Evolutionary conservation across 2,797 vertebrate species (phyloP).

Genomic region (Discoglossus pictus): DNA sequence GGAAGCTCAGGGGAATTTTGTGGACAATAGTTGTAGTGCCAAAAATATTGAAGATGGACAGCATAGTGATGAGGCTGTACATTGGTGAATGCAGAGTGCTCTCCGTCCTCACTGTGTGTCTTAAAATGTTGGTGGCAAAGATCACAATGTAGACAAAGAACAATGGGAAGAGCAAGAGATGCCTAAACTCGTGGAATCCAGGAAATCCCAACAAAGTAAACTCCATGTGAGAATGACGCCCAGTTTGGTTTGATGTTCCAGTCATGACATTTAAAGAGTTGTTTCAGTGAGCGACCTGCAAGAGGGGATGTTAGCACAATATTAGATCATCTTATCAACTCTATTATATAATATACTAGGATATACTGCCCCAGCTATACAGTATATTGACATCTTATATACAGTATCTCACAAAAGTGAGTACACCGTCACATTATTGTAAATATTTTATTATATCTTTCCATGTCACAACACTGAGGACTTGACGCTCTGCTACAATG

Average conservation of each 20-base stretch:
- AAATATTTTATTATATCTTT: no score
- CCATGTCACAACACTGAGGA: no score
- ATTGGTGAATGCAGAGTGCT: slow-evolving; percentile 47
- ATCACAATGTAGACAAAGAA: slow-evolving; percentile 20
- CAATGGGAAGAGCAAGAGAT: slow-evolving; percentile 45
- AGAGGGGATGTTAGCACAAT: no score
- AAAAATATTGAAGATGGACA: slow-evolving; percentile 46
- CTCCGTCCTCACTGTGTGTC: neutral
- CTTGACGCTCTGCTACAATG: no score
- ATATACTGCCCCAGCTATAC: no score
- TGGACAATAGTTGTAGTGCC: slow-evolving; percentile 27
- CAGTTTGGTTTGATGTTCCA: neutral
- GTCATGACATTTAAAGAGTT: neutral
- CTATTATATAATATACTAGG: no score
- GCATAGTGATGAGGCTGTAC: slow-evolving; percentile 49
- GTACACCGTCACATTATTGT: no score
- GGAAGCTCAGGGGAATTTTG: slow-evolving; percentile 49
- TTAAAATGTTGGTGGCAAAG: slow-evolving; percentile 25
- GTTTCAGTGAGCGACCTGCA: neutral
- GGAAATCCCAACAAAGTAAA: slow-evolving; percentile 48
- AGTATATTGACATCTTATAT: no score
- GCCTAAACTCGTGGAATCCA: neutral
- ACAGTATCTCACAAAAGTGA: no score
- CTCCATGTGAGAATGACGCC: neutral
- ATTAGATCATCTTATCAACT: no score